A percentile compares a stretch with the other conserved stretches of the same genome.
Conservation (phyloP, 2,888 invertebrate genomes). For the Pterobdella sp. region DNA sequence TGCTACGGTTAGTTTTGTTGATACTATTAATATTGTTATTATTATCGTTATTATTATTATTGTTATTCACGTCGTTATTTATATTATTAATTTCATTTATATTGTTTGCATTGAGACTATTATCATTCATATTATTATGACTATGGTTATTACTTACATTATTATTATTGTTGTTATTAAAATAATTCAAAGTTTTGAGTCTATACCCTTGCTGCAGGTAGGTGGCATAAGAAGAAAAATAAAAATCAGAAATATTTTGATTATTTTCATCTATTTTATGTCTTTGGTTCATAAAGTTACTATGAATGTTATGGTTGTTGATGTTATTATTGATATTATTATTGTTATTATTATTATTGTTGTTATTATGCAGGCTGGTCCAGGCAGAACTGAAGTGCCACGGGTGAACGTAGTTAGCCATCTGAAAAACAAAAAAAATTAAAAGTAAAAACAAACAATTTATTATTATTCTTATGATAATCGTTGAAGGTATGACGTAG, state of each 20-base stretch:
- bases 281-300: not conserved
- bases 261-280: not conserved
- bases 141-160: not conserved
- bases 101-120: not conserved
- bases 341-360: conserved; percentile 12
- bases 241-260: not conserved
- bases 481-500: too few relatives aligned
- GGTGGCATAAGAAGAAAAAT: not conserved
- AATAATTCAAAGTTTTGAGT: not conserved
- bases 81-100: not conserved
- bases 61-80: not conserved
- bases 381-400: conserved; percentile 16
- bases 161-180: not conserved
- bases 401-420: conserved; percentile 24
- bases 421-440: too few relatives aligned
- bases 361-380: conserved; percentile 5
- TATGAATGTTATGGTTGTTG: not conserved
- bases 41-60: not conserved
- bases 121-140: not conserved
- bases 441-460: too few relatives aligned
- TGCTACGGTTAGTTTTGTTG: not conserved
- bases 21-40: not conserved
- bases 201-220: conserved; percentile 6
- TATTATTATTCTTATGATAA: too few relatives aligned
- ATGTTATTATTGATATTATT: not conserved